These are phyloP conservation scores for Choristoneura rosaceana DNA, from an alignment of 2,888 invertebrate genomes.

Conservation along the genomic window DNA sequence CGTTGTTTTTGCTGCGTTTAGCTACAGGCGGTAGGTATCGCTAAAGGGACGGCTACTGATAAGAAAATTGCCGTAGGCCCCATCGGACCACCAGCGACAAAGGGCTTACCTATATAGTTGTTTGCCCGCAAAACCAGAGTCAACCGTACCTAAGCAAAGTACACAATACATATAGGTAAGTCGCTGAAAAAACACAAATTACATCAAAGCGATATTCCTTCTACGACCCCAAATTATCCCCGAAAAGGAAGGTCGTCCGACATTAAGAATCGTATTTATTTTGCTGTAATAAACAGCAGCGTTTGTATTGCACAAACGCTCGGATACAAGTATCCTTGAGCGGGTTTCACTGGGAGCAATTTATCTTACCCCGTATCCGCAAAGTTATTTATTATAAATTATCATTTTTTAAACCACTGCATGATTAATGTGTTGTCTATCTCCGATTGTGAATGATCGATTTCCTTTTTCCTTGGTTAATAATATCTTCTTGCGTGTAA, in stretches of 20 bases:
- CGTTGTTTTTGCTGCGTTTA: conserved; percentile 23
- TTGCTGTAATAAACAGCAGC: conserved; percentile 38
- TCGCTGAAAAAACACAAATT: conserved; percentile 38
- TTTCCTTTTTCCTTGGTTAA: background rate
- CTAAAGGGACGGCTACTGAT: conserved; percentile 54
- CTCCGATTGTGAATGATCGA: conserved; percentile 14
- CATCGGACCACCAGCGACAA: conserved; percentile 62
- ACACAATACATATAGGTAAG: conserved; percentile 43
- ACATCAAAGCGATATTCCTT: conserved; percentile 38
- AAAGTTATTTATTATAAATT: conserved; percentile 30
- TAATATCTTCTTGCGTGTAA: background rate
- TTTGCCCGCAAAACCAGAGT: conserved; percentile 71
- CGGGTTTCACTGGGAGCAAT: conserved; percentile 32
- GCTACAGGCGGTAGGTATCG: conserved; percentile 42
- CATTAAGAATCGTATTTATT: conserved; percentile 36
- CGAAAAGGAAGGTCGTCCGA: conserved; percentile 19
- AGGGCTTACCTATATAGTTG: conserved; percentile 65
- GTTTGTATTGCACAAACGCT: conserved; percentile 21
- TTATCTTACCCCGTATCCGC: conserved; percentile 38
- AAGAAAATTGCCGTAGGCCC: conserved; percentile 72
- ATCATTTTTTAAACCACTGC: conserved; percentile 18
- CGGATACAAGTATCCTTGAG: background rate
- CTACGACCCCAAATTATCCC: conserved; percentile 28
- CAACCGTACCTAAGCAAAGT: conserved; percentile 65
- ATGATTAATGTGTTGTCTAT: conserved; percentile 36